Base-by-base conservation (phyloP, 2,888 invertebrate genomes). In the Teinopalpus imperialis region DNA sequence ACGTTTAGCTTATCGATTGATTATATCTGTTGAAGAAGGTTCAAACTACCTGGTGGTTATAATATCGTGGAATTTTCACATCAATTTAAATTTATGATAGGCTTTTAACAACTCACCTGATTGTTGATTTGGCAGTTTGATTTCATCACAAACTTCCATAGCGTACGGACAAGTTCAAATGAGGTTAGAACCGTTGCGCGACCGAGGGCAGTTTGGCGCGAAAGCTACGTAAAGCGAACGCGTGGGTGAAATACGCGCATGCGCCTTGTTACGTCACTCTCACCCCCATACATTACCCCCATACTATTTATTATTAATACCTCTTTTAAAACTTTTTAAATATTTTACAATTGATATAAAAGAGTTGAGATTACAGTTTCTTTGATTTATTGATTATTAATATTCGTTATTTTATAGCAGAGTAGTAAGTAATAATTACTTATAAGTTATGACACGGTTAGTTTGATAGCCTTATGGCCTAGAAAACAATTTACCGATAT, bases 151-250 rank as follows among this genome's bases (percentile, higher is more conserved):
- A 12, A 51, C 41, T 59, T 81, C 78, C 85, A 85, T 85, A 49
- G 29, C 21, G 40, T 32, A 30, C 29, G 35, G 55, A 34, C 46
- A 21, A 27, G 48, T 54, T 43, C 52, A 56, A 57, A 54, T 74
- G 61, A 73, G 80, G 80, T 81, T 82, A 77, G 69, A 64, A 68
- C 68, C 59, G 75, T 69, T 67, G 75, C 71, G 71, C 80, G 80
- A 63, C 73, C 70, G 61, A 59, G 57, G 59, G 60, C 64, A 75
- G 72, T 81, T 86, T 86, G 85, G 87, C 86, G 87, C 85, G 83
- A 85, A 87, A 81, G 65, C 62, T 61, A 55, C 65, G 64, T 61
- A 51, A 47, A 45, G 48, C 18, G 51, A 59, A 53, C 66, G 74
- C 76, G 79, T 74, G 74, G 75, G 73, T 59, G 69, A 56, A 36